Evolutionary conservation across 2,888 invertebrate genomes (phyloP), one percentile per base, ranked within the genome.

Genomic region (Leptodirus hochenwartii): DNA sequence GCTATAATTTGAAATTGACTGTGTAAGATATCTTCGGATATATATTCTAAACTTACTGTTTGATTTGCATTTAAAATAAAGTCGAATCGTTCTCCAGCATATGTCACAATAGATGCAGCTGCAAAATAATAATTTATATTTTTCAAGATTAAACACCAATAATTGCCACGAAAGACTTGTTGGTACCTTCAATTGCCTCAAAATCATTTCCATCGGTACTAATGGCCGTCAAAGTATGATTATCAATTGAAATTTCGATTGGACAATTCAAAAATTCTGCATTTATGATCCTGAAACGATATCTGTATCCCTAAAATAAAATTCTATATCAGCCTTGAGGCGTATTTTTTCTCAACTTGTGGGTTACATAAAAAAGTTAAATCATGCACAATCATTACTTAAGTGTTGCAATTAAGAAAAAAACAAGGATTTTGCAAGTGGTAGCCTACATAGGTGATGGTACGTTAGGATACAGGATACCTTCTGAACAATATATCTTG

Each of bases 221-320:
- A 29, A 87, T 75, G 20, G 82, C 63, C 0, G 66, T 68, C 37
- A 88, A 58, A 11, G 72, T 78, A 51, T 88, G 87, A 43, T 78
- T 75, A 42, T 87, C 85, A 4, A 87, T 62, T 0, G 82, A 79
- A 39, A 87, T 51, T 47, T 81, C 75, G 32, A 85, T 73, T 1
- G 87, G 87, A 41, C 87, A 87, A 51, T 87, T 87, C 24, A 87
- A 61, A 47, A 84, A 81, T 46, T 81, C 85, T 0, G 84, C 80
- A 45, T 84, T 85, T 43, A 87, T 77, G 27, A 82, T 55, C 15
- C 87, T 65, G 44, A 87, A 80, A 31, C 85, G 66, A 48, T 87
- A 82, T 35, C 70, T 64, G 41, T 65, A 66, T 6, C 79, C 79
- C 66, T 75, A 51, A 11, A 47, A 55, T 47, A 22, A 22, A 20